Evolutionary conservation across 1,140 invertebrate species (phyloP), one percentile per base, ranked within the genome.

Genomic region (Teleopsis dalmanni): DNA sequence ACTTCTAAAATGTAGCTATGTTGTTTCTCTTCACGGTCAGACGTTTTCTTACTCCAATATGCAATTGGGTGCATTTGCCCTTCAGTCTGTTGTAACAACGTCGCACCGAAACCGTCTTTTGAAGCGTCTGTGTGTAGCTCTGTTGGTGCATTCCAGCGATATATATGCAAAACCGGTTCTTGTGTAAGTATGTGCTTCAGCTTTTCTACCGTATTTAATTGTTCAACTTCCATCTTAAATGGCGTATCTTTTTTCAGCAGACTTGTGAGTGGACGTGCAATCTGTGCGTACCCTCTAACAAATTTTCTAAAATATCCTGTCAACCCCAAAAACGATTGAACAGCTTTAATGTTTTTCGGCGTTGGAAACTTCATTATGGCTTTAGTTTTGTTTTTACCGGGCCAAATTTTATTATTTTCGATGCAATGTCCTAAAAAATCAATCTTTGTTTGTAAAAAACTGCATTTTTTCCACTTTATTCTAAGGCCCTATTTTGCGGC

Each of bases 1-100:
- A 48, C 48, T 47, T 62, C 59, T 8, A 65, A 46, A 27, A 58
- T 53, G 48, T 60, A 60, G 48, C 63, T 68, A 9, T 55, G 53
- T 51, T 67, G 74, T 36, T 65, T 66, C 19, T 31, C 51, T 56
- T 78, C 75, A 6, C 48, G 22, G 6, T 8, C 16, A 11, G 50
- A 58, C 4, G 75, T 64, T 23, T 58, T 56, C 29, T 69, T 57
- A 44, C 71, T 72, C 25, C 22, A 46, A 21, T 45, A 53, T 42
- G 31, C 46, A 7, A 53, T 25, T 25, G 47, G 48, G 40, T 46
- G 43, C 1, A 49, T 10, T 18, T 56, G 44, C 57, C 59, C 50
- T 14, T 46, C 27, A 7, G 25, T n/a, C n/a, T 22, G 21, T 42
- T 47, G 43, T 13, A 47, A 19, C 19, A 51, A 25, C 13, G 14